Conservation (phyloP, 1,140 invertebrate species). For the Anastatus disparis region DNA sequence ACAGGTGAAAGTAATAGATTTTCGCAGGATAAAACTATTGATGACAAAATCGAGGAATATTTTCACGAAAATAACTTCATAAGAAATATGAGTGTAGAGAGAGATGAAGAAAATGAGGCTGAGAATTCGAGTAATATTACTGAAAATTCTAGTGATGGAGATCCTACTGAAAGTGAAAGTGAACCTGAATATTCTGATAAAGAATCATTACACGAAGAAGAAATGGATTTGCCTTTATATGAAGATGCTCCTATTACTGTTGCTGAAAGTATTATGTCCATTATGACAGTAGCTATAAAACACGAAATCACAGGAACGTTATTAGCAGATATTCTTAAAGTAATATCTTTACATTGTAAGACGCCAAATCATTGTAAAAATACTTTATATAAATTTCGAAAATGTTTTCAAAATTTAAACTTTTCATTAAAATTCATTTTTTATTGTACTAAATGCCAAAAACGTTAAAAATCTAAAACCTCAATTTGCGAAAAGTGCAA, state of each 20-base stretch:
- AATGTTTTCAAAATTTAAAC: neutral
- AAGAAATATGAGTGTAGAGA: too few relatives aligned
- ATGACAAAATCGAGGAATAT: too few relatives aligned
- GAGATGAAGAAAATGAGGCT: too few relatives aligned
- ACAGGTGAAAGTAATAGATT: too few relatives aligned
- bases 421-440: neutral
- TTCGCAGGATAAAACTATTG: too few relatives aligned
- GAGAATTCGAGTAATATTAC: too few relatives aligned
- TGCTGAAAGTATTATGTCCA: neutral
- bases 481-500: neutral
- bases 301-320: neutral
- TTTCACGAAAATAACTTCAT: too few relatives aligned
- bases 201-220: too few relatives aligned
- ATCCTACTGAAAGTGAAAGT: too few relatives aligned
- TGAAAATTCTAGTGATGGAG: too few relatives aligned
- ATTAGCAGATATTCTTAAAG: neutral
- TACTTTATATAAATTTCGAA: neutral
- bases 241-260: neutral
- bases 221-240: too few relatives aligned
- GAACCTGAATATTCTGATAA: too few relatives aligned
- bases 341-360: neutral
- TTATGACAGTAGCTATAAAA: neutral
- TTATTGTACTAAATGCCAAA: neutral
- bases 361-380: neutral
- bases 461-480: neutral